Conservation (phyloP, 2,888 invertebrate genomes). For the Chouioia cunea region DNA sequence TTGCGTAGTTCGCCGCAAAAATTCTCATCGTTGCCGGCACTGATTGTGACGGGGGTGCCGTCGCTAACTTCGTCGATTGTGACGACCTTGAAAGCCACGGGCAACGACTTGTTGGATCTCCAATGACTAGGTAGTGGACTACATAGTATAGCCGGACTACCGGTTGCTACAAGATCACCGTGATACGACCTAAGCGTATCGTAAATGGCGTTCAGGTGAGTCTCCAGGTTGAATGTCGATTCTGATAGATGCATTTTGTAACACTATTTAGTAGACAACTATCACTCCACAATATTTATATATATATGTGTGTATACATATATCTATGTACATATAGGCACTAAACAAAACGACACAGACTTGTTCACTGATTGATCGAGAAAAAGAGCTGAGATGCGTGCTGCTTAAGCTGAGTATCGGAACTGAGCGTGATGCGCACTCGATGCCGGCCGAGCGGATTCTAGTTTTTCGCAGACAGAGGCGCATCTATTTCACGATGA, state of each 20-base stretch:
- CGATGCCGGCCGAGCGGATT: conserved; percentile 67
- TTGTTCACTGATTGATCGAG: not conserved
- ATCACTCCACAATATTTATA: not conserved
- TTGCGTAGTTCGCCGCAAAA: conserved; percentile 95
- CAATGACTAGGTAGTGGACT: conserved; percentile 95
- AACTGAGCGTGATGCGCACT: conserved; percentile 56
- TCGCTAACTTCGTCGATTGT: conserved; percentile 93
- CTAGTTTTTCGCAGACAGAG: conserved; percentile 67
- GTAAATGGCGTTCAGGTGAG: conserved; percentile 78
- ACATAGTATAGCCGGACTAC: conserved; percentile 95
- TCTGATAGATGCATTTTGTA: conserved; percentile 77
- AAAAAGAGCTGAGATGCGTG: not conserved
- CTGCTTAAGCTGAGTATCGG: not conserved
- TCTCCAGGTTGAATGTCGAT: conserved; percentile 80
- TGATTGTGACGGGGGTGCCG: conserved; percentile 92
- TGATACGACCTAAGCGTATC: conserved; percentile 89
- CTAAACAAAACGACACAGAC: too few relatives aligned
- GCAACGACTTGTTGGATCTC: conserved; percentile 97
- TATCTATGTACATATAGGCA: not conserved
- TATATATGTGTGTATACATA: conserved; percentile 1
- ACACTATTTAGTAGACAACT: conserved; percentile 3
- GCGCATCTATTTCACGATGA: conserved; percentile 65
- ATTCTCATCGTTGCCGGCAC: conserved; percentile 98
- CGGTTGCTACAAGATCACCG: conserved; percentile 94
- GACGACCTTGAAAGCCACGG: conserved; percentile 95